Percentiles rank a stretch among this genome's conserved stretches.
These are phyloP conservation scores for Phodopus roborovskii DNA, from an alignment of 2,113 vertebrate genomes.

Conservation along the genomic window DNA sequence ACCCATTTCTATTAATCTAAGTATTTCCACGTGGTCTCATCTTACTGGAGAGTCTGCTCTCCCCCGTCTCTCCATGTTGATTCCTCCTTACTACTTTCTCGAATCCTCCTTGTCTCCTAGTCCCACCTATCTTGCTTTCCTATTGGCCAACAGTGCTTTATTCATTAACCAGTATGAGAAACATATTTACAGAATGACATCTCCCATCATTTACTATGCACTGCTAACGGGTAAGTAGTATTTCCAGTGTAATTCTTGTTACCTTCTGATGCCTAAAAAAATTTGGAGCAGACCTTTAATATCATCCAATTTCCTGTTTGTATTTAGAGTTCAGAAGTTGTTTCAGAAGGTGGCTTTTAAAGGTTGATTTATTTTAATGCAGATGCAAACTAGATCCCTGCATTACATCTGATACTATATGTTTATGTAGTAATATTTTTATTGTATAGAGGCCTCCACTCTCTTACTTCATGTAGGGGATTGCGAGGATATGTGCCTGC, in stretches of 20 bases:
- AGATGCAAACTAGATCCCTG: neutral
- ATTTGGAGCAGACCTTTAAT: neutral
- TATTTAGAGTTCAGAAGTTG: neutral
- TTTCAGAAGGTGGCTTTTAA: conserved; percentile 17
- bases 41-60: too few relatives aligned
- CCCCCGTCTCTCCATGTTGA: too few relatives aligned
- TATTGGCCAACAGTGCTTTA: too few relatives aligned
- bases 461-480: neutral
- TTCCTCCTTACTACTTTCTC: too few relatives aligned
- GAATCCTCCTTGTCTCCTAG: too few relatives aligned
- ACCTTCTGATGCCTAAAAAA: neutral
- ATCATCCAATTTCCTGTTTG: neutral
- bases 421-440: neutral
- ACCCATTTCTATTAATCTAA: too few relatives aligned
- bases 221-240: neutral
- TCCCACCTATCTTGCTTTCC: too few relatives aligned
- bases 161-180: too few relatives aligned
- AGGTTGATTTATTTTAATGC: neutral
- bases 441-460: neutral
- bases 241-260: neutral
- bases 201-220: too few relatives aligned
- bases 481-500: neutral
- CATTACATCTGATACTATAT: neutral
- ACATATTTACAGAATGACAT: too few relatives aligned
- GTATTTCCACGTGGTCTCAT: too few relatives aligned